These are phyloP conservation scores for Scaptodrosophila latifasciaeformis DNA, from an alignment of 2,888 invertebrate genomes.

Conservation along the genomic window DNA sequence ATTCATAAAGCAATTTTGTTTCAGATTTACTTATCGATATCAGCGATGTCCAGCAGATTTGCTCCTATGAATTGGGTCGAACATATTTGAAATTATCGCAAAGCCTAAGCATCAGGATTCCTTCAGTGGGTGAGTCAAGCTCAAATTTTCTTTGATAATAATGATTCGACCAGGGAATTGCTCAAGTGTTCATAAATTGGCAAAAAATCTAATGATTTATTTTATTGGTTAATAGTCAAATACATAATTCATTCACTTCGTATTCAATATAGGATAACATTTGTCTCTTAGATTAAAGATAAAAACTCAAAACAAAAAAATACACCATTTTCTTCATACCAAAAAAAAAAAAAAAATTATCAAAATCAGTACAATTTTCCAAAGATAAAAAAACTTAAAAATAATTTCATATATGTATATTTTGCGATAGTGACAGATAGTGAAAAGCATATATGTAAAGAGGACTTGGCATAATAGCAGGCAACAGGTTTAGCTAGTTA, in stretches of 20 bases:
- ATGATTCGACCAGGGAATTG: not conserved
- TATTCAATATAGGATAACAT: conserved; percentile 46
- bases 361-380: conserved; percentile 42
- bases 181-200: not conserved
- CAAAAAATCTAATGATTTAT: conserved; percentile 40
- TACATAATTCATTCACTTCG: conserved; percentile 39
- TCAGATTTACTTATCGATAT: conserved; percentile 96
- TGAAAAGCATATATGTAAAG: conserved; percentile 17
- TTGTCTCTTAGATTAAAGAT: conserved; percentile 18
- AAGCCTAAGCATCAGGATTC: conserved; percentile 92
- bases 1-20: too few species aligned
- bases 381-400: conserved; percentile 33
- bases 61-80: conserved; percentile 95
- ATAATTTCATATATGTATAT: too few species aligned
- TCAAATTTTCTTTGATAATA: not conserved
- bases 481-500: too few species aligned
- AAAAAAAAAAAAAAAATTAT: too few species aligned
- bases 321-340: not conserved
- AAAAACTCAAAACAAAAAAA: conserved; percentile 14
- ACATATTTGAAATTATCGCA: conserved; percentile 93
- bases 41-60: conserved; percentile 97
- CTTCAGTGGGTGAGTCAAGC: conserved; percentile 85
- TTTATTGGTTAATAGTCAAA: conserved; percentile 44
- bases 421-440: too few species aligned
- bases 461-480: conserved; percentile 5